Base-by-base conservation (phyloP, 2,113 vertebrate species). In the Thinocorus orbignyianus region DNA sequence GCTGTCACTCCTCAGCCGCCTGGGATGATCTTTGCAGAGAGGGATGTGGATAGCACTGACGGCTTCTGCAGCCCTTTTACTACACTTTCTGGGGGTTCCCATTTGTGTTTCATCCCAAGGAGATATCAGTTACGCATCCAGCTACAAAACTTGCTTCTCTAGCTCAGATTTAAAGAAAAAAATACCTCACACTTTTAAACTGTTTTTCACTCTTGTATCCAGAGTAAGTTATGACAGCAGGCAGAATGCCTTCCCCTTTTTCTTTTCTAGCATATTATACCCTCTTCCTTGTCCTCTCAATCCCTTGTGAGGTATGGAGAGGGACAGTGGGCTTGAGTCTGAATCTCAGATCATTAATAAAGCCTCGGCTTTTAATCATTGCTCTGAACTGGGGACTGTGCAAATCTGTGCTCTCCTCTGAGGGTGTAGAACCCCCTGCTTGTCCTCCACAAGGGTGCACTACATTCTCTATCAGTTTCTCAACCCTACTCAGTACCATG, bases 401-500 rank as follows among this genome's bases (percentile, higher is more conserved):
- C 3, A n/a, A 48, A 15, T n/a, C 80, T 72, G 5, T 25, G 31
- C 7, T 57, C 6, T 76, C 16, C 18, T 48, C 33, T 44, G 23
- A 68, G 12, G 20, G 7, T 14, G 6, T 13, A 6, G 4, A 64
- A 69, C 6, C 7, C 16, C 28, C 22, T n/a, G n/a, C n/a, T n/a
- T n/a, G n/a, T n/a, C n/a, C n/a, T 41, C 41, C 41, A 10, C 10
- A 41, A 41, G 11, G 11, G 19, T 6, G 4, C n/a, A 60, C 5
- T 23, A 12, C 3, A 11, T 58, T 65, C 28, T 86, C 20, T 14
- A 39, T 31, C 13, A 41, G 12, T 16, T 72, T 18, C 13, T 70
- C 19, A 69, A 0, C 13, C 37, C 54, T 48, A 10, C 5, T 73
- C 22, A 14, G 1, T 19, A 39, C 7, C 3, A 1, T 17, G 20